Evolutionary conservation across 30 jellyfish, hydroid and myxozoan genomes (phyloP).

Genomic region (Calvadosia cruxmelitensis): DNA sequence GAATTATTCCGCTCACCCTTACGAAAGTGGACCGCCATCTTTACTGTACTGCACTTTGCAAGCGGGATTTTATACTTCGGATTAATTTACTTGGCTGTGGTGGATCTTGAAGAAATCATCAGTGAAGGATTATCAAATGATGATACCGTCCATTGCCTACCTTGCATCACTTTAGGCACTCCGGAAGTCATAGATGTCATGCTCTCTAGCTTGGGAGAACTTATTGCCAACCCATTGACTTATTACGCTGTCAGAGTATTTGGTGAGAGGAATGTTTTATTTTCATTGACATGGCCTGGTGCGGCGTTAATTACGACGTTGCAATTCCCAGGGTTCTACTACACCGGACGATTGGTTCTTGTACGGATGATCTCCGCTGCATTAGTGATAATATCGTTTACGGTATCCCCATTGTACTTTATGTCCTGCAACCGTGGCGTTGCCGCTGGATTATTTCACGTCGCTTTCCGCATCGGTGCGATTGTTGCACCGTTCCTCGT

Average conservation of each 20-base stretch:
- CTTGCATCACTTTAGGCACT: not conserved
- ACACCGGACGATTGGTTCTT: not conserved
- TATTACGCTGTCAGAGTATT: not conserved
- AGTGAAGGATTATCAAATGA: not conserved
- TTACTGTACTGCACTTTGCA: not conserved
- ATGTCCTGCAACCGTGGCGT: not conserved
- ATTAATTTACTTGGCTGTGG: not conserved
- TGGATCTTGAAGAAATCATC: not conserved
- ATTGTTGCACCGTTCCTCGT: not conserved
- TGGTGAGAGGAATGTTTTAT: not conserved
- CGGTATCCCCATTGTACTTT: not conserved
- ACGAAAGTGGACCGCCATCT: not conserved
- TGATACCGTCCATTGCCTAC: not conserved
- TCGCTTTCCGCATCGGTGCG: not conserved
- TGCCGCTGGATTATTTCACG: not conserved
- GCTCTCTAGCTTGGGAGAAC: not conserved
- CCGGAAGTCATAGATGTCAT: not conserved
- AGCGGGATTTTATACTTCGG: not conserved
- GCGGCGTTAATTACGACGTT: not conserved
- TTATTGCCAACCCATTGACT: not conserved
- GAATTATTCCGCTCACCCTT: not conserved
- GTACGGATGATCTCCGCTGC: not conserved
- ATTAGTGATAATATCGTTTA: not conserved
- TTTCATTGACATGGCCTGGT: not conserved
- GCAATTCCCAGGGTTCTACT: not conserved